Evolutionary conservation across 2,888 invertebrate species (phyloP).

Genomic region (Rotaria macrura): DNA sequence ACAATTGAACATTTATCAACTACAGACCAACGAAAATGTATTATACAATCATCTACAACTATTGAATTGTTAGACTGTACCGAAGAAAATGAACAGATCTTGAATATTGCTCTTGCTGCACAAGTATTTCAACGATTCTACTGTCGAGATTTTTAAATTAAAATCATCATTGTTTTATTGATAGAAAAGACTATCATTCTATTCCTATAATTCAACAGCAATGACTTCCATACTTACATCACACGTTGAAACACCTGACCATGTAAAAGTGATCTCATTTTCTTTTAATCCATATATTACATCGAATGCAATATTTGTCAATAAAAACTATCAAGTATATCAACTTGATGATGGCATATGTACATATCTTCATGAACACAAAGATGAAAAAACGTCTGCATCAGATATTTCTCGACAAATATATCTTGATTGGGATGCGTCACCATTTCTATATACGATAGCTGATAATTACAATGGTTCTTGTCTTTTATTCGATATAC

Average conservation of each 20-base stretch:
- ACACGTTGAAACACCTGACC: background rate
- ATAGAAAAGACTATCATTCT: background rate
- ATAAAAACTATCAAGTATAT: background rate
- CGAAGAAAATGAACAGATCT: background rate
- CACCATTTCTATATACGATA: conserved; percentile 2
- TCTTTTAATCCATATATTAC: background rate
- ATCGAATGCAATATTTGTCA: background rate
- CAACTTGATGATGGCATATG: background rate
- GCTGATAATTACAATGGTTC: background rate
- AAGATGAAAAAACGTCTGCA: background rate
- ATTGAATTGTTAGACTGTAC: background rate
- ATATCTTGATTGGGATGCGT: background rate
- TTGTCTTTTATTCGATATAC: background rate
- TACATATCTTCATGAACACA: background rate
- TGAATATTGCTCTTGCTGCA: background rate
- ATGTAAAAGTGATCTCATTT: background rate
- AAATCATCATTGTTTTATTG: no score
- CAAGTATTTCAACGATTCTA: background rate
- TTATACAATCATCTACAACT: background rate
- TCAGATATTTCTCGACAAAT: background rate
- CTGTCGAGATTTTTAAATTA: no score
- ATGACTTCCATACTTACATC: background rate
- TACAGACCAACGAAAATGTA: background rate
- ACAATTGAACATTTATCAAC: background rate
- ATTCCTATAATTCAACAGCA: background rate